Evolutionary conservation across 2,888 invertebrate genomes (phyloP).

Genomic region (Hipparchia semele): DNA sequence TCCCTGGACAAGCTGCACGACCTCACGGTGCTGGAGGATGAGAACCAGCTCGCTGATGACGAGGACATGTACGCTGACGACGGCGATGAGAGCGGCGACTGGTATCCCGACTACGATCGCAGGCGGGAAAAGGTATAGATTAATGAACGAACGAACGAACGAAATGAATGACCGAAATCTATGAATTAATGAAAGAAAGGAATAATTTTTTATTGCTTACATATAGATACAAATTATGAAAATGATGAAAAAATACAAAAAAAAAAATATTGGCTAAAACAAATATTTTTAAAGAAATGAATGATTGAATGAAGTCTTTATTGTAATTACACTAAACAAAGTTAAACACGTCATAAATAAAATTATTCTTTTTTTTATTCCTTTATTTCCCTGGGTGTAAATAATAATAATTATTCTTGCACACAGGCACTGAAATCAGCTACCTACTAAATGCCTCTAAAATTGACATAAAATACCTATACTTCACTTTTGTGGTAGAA

Average conservation of each 20-base stretch:
- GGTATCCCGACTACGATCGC: constrained; percentile 69
- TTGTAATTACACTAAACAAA: neutral
- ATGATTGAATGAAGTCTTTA: too few species aligned
- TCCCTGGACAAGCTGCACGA: constrained; percentile 67
- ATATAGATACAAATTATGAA: too few species aligned
- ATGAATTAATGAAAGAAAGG: too few species aligned
- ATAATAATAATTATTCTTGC: too few species aligned
- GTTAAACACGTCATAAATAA: neutral
- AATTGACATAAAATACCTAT: neutral
- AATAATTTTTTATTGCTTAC: too few species aligned
- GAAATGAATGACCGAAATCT: too few species aligned
- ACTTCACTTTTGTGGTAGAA: neutral
- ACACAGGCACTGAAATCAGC: too few species aligned
- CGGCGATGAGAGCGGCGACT: constrained; percentile 67
- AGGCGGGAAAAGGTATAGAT: constrained; percentile 58
- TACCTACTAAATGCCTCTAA: neutral
- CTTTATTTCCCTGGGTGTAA: too few species aligned
- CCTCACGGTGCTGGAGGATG: constrained; percentile 70
- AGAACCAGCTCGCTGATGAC: constrained; percentile 60
- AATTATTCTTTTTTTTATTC: too few species aligned
- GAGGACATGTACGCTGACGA: constrained; percentile 64
- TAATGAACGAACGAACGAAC: neutral
- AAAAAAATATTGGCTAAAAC: too few species aligned
- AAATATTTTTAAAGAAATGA: too few species aligned
- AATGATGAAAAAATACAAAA: too few species aligned